phyloP scores from a whole-genome alignment of 2,113 vertebrate genomes.

The Cacatua alba region DNA sequence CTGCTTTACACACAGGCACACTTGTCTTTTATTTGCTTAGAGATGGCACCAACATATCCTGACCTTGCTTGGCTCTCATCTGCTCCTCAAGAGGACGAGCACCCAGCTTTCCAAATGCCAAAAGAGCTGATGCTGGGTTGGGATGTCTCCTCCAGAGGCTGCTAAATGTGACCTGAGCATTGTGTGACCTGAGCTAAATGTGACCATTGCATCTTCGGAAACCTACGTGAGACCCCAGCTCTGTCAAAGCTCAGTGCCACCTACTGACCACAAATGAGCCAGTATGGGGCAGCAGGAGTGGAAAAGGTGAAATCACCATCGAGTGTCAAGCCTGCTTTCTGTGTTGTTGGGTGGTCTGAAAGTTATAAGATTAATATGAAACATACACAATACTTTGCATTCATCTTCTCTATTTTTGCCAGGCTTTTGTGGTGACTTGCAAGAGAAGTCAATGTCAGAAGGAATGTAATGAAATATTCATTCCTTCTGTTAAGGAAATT shows the following conservation, averaged over 20 bases:
- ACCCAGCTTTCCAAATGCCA: not conserved
- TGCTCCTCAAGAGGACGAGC: rapidly evolving
- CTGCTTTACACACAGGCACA: not conserved
- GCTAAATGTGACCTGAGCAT: not conserved
- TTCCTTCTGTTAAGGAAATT: conserved; percentile 26
- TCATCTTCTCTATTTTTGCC: not conserved
- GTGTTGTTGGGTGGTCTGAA: not conserved
- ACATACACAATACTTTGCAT: not conserved
- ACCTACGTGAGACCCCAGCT: not conserved
- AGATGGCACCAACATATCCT: not conserved
- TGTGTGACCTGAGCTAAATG: too few relatives aligned
- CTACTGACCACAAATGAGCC: not conserved
- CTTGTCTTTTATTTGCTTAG: not conserved
- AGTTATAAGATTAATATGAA: not conserved
- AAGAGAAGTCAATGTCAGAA: not conserved
- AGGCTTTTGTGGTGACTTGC: conserved; percentile 3
- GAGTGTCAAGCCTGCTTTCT: not conserved
- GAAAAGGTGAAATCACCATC: not conserved
- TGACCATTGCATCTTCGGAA: not conserved
- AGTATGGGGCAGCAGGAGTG: not conserved
- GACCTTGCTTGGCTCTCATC: not conserved
- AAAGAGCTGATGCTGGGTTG: not conserved
- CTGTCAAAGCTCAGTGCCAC: not conserved
- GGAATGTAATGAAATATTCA: conserved; percentile 19
- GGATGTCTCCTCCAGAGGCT: not conserved